Percentiles rank a stretch among this genome's conserved stretches.
phyloP scores from a whole-genome alignment of 2,797 vertebrate species.

The Crocidura indochinensis region DNA sequence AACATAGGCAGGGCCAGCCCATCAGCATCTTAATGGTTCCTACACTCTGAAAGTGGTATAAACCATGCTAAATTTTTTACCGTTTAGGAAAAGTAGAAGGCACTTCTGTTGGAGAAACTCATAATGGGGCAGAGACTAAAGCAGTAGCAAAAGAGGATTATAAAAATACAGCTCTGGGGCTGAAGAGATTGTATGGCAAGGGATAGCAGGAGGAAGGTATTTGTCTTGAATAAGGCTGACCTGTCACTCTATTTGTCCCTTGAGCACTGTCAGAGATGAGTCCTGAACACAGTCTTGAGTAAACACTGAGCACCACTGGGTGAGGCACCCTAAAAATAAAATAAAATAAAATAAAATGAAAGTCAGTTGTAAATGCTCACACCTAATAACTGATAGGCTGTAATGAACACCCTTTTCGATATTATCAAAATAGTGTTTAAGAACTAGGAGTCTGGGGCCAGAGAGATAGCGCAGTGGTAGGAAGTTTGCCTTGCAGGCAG shows the following conservation, averaged over 20 bases:
- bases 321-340: too few relatives aligned
- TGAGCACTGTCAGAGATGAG: too few relatives aligned
- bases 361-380: not conserved
- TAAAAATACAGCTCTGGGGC: not conserved
- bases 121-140: not conserved
- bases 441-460: too few relatives aligned
- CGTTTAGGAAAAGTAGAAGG: not conserved
- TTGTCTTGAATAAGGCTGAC: too few relatives aligned
- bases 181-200: too few relatives aligned
- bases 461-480: too few relatives aligned
- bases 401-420: not conserved
- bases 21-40: too few relatives aligned
- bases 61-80: not conserved
- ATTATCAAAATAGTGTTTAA: not conserved
- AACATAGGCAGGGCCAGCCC: not conserved
- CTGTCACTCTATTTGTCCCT: too few relatives aligned
- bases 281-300: too few relatives aligned
- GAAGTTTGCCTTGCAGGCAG: too few relatives aligned
- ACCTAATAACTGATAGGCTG: not conserved
- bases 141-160: not conserved
- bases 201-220: too few relatives aligned
- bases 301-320: too few relatives aligned
- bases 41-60: not conserved
- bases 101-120: not conserved
- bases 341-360: not conserved